Evolutionary conservation across 2,888 invertebrate species (phyloP), one percentile per base, ranked within the genome.

Genomic region (Atherix ibis): DNA sequence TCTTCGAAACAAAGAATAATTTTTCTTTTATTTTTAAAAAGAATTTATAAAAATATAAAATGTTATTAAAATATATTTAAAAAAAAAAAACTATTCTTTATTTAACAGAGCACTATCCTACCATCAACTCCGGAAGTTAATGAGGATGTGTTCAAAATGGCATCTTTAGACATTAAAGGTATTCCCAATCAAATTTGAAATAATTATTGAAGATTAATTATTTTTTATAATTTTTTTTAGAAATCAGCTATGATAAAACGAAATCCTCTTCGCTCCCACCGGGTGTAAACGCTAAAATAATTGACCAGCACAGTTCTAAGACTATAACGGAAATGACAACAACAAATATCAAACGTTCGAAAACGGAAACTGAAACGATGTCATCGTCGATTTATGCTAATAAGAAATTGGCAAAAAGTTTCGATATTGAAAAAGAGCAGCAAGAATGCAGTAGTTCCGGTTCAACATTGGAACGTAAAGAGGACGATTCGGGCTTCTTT

Each of bases 81-180:
- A n/a, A n/a, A n/a, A n/a, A n/a, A n/a, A n/a, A n/a, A n/a, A n/a
- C n/a, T n/a, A n/a, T n/a, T n/a, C n/a, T n/a, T n/a, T n/a, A n/a
- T n/a, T n/a, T n/a, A n/a, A 50, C 63, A 68, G 44, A 51, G 48
- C 17, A 65, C 68, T 49, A 68, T 69, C 51, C 64, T 76, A 51
- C 73, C 77, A 40, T 73, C 76, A 39, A 80, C 79, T 48, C 79
- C 76, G 43, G 81, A 80, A 67, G 72, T 78, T 39, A 79, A 79
- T 61, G 80, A 80, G 66, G 81, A 81, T 54, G 62, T 68, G 48
- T 66, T 69, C 45, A 67, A 75, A 63, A 68, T 72, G 59, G 55
- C 66, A 45, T 73, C 72, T 51, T 71, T 73, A 53, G 76, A 76
- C 50, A 65, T 64, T 45, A 54, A 52, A 34, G 42, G 47, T 47